A percentile compares a stretch with the other conserved stretches of the same genome.
Conservation (phyloP, 2,797 vertebrate species). For the Crax fasciolata region DNA sequence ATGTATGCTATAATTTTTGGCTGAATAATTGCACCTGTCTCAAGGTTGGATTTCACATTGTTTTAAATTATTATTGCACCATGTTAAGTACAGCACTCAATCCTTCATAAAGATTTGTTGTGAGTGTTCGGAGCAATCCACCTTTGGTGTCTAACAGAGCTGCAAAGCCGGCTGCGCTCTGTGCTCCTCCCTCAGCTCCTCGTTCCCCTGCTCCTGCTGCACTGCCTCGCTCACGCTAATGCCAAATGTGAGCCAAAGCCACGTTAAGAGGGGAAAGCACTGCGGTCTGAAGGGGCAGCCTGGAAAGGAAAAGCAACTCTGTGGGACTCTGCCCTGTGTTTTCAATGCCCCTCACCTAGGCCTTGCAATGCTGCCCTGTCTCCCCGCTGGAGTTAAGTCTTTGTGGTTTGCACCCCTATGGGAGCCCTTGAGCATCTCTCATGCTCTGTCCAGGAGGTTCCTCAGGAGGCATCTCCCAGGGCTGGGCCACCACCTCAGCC, state of each 20-base stretch:
- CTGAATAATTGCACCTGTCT: neutral
- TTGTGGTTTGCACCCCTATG: neutral
- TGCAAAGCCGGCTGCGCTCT: neutral
- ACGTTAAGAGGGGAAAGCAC: neutral
- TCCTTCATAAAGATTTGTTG: neutral
- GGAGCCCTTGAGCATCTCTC: neutral
- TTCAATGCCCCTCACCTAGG: neutral
- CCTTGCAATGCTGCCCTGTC: neutral
- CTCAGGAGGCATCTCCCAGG: neutral
- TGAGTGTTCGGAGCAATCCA: neutral
- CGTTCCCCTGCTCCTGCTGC: neutral
- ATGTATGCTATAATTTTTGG: neutral
- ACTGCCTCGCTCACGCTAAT: neutral
- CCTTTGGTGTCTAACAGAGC: neutral
- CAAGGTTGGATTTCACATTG: neutral
- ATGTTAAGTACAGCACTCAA: neutral
- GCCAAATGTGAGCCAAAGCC: neutral
- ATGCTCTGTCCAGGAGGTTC: neutral
- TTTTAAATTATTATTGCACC: neutral
- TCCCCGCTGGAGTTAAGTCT: neutral
- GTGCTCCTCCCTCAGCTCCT: neutral
- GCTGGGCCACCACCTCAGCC: fast-evolving
- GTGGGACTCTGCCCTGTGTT: neutral
- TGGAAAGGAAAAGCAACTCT: neutral
- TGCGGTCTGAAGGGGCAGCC: neutral